Evolutionary conservation across 2,888 invertebrate species (phyloP).

Genomic region (Cephonodes hylas): DNA sequence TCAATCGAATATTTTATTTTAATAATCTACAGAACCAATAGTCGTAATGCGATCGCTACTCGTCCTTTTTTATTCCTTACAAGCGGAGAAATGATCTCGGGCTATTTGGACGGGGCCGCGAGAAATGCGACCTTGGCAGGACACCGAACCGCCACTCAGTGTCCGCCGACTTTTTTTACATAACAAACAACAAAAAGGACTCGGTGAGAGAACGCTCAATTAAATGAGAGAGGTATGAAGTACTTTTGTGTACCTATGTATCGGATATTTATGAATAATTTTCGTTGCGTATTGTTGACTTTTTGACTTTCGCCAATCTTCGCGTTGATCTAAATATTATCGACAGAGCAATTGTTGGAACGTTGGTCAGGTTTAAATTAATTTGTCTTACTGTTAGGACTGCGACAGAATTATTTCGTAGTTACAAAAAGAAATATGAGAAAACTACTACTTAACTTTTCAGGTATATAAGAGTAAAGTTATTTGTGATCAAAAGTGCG

Average conservation of each 20-base stretch:
- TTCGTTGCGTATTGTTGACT: too few relatives aligned
- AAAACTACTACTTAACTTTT: too few relatives aligned
- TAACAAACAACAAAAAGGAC: background rate
- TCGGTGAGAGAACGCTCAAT: slow-evolving; percentile 23
- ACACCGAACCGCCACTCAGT: slow-evolving; percentile 57
- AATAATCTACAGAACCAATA: slow-evolving; percentile 7
- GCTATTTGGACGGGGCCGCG: slow-evolving; percentile 51
- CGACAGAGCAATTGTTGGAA: too few relatives aligned
- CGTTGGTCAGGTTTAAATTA: too few relatives aligned
- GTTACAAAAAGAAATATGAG: too few relatives aligned
- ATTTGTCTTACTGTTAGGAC: too few relatives aligned
- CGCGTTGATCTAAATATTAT: too few relatives aligned
- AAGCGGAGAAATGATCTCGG: slow-evolving; percentile 69
- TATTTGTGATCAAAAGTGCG: too few relatives aligned
- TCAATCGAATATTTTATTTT: background rate
- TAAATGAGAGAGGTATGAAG: slow-evolving; percentile 23
- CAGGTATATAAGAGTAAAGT: too few relatives aligned
- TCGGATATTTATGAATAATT: background rate
- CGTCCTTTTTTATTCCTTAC: slow-evolving; percentile 41
- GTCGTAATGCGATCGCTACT: background rate
- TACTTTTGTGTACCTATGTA: background rate
- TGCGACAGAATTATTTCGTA: too few relatives aligned
- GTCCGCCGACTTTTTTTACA: slow-evolving; percentile 37
- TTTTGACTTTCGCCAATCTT: too few relatives aligned
- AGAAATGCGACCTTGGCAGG: slow-evolving; percentile 73